These are phyloP conservation scores for Tiliacea aurago DNA, from an alignment of 2,888 invertebrate genomes.

Conservation along the genomic window DNA sequence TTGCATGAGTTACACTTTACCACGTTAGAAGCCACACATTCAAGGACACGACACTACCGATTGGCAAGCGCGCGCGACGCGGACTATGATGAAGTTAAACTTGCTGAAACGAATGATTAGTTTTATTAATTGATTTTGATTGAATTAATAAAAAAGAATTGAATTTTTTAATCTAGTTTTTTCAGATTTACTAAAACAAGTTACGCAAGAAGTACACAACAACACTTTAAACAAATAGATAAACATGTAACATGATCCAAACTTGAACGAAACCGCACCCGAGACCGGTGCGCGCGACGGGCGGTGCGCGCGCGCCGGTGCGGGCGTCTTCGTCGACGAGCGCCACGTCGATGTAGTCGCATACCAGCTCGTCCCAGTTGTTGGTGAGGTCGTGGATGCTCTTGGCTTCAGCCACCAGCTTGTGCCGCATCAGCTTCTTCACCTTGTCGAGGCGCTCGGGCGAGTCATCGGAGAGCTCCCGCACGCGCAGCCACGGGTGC, in stretches of 20 bases:
- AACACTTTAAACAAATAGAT: slow-evolving; percentile 11
- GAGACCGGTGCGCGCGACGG: background rate
- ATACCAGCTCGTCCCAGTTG: slow-evolving; percentile 84
- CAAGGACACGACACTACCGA: too few relatives aligned
- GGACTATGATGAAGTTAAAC: too few relatives aligned
- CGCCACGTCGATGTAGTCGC: slow-evolving; percentile 83
- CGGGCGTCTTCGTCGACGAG: slow-evolving; percentile 56
- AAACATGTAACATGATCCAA: slow-evolving; percentile 19
- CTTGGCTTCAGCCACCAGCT: slow-evolving; percentile 78
- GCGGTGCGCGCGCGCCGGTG: background rate
- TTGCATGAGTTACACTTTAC: too few relatives aligned
- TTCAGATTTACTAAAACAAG: slow-evolving; percentile 12
- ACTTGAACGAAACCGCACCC: background rate
- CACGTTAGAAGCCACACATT: too few relatives aligned
- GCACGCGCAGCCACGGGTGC: slow-evolving; percentile 71
- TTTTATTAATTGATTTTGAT: too few relatives aligned
- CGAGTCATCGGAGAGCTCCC: slow-evolving; percentile 72
- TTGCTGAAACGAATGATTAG: too few relatives aligned
- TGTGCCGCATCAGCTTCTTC: slow-evolving; percentile 81
- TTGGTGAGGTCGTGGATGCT: slow-evolving; percentile 82
- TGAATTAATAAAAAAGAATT: too few relatives aligned
- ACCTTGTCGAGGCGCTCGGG: slow-evolving; percentile 75
- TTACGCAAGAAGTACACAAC: slow-evolving; percentile 1
- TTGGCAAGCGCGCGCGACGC: too few relatives aligned
- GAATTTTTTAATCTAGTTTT: background rate